Conservation (phyloP, 2,797 vertebrate genomes). For the Prionace glauca region DNA sequence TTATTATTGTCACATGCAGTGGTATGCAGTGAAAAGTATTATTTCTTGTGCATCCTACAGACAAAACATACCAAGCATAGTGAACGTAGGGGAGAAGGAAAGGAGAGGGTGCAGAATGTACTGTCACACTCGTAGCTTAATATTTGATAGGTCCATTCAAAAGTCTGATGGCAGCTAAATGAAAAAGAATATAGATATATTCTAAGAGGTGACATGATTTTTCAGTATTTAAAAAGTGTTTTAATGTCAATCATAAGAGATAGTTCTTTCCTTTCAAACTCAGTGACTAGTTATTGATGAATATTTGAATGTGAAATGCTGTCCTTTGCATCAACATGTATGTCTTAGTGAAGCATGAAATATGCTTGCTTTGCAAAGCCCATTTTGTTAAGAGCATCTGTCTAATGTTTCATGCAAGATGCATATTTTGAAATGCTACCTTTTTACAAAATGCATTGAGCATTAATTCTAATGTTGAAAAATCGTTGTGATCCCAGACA, state of each 20-base stretch:
- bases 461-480: neutral
- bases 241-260: neutral
- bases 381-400: slow-evolving; percentile 4
- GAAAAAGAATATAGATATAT: neutral
- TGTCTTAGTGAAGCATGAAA: slow-evolving; percentile 25
- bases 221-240: slow-evolving; percentile 2
- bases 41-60: too few species aligned
- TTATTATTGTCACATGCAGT: too few species aligned
- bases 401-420: slow-evolving; percentile 1
- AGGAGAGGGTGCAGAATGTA: too few species aligned
- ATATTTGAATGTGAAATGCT: slow-evolving; percentile 32
- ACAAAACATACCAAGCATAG: too few species aligned
- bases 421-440: slow-evolving; percentile 3
- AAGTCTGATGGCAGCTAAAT: neutral
- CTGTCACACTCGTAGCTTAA: too few species aligned
- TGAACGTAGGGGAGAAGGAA: too few species aligned
- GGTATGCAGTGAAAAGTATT: too few species aligned
- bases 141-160: too few species aligned
- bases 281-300: slow-evolving; percentile 6
- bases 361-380: slow-evolving; percentile 7
- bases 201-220: neutral
- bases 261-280: slow-evolving; percentile 11
- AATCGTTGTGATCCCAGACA: neutral
- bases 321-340: slow-evolving; percentile 18
- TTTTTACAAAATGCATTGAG: neutral